Evolutionary conservation across 2,888 invertebrate species (phyloP), one percentile per base, ranked within the genome.

Genomic region (Brachycybe producta): DNA sequence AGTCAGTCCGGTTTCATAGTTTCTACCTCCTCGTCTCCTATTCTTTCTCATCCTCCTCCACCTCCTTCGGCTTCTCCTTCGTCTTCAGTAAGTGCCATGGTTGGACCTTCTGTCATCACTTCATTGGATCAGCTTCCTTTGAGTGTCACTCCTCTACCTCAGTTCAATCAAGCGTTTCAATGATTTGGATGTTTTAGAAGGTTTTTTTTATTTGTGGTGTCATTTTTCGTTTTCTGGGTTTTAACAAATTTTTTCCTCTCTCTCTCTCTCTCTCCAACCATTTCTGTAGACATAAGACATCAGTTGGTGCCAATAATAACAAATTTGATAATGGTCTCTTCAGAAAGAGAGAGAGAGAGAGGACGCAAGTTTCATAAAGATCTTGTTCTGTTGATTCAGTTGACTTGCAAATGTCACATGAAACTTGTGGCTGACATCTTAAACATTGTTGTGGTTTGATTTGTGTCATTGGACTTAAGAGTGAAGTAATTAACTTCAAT

Each of bases 121-220:
- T 17, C 38, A 38, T 17, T 7, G 38, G 15, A 17, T 15, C 44
- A 23, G 23, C 27, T 17, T 43, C 44, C 42, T 8, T 8, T 41
- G 8, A 19, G 26, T 39, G 28, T 24, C 8, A 48, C 40, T 19
- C 48, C 48, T 8, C 40, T 48, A 48, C 48, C 48, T 40, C 48
- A 48, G 40, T 48, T 48, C 17, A 48, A 48, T 48, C 48, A 48
- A 23, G 48, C 48, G n/a, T 48, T 48, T 48, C 48, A 48, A 40
- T 48, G 39, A 40, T n/a, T 21, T 38, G 8, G 39, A 38, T 30
- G 32, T 30, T 30, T 30, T 30, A 11, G 13, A 30, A 13, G 13
- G 30, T 11, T 11, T 11, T 11, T 11, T 30, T 30, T 30, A 30
- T 30, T 30, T 11, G 8, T 30, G 13, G 13, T 30, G 13, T 30